Percentiles rank a stretch among this genome's conserved stretches.
Evolutionary conservation across 2,888 invertebrate genomes (phyloP).

Genomic region (Diaperis boleti): DNA sequence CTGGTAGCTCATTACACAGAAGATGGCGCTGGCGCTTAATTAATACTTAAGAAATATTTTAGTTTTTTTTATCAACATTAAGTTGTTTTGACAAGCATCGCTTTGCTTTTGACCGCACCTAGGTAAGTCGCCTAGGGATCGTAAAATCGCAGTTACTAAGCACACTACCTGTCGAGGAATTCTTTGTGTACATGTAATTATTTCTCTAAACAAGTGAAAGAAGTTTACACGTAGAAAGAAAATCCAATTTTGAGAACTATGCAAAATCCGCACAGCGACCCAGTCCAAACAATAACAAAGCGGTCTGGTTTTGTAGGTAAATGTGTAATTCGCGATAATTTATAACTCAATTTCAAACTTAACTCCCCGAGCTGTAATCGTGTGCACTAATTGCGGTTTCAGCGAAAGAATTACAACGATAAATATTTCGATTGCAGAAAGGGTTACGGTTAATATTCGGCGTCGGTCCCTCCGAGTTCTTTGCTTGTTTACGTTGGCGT

Average conservation of each 20-base stretch:
- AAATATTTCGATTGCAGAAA: conserved; percentile 37
- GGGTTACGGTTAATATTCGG: conserved; percentile 31
- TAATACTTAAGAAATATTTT: too few relatives aligned
- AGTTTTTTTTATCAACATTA: too few relatives aligned
- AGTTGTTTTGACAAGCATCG: too few relatives aligned
- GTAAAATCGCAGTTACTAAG: too few relatives aligned
- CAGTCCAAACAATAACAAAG: conserved; percentile 18
- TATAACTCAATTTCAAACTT: conserved; percentile 32
- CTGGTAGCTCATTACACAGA: too few relatives aligned
- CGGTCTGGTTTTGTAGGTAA: conserved; percentile 23
- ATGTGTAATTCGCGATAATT: conserved; percentile 34
- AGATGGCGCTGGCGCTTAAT: too few relatives aligned
- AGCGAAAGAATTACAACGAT: conserved; percentile 33
- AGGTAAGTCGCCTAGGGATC: too few relatives aligned
- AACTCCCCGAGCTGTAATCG: conserved; percentile 31
- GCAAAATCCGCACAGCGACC: conserved; percentile 10
- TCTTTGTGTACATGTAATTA: too few relatives aligned
- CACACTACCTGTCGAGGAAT: too few relatives aligned
- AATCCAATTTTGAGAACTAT: conserved; percentile 7
- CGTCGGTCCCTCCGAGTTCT: conserved; percentile 17
- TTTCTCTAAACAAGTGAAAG: not conserved
- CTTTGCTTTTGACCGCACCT: too few relatives aligned
- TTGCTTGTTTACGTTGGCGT: conserved; percentile 33
- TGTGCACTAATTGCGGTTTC: conserved; percentile 35
- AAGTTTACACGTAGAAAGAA: not conserved